Evolutionary conservation across 2,113 vertebrate species (phyloP).

Genomic region (Petrocephalus microphthalmus): DNA sequence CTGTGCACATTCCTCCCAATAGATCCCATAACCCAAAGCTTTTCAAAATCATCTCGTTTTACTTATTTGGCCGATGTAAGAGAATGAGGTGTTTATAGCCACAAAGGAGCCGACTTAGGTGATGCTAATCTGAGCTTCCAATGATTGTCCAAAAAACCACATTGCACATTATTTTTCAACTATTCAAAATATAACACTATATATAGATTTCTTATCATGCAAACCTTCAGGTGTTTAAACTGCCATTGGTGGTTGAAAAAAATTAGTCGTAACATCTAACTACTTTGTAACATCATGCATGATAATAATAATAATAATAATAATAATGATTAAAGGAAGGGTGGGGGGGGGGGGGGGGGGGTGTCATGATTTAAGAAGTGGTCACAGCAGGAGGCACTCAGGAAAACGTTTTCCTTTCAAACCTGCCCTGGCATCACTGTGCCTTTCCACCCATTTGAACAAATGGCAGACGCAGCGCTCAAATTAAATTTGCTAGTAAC

Average conservation of each 20-base stretch:
- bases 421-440: background rate
- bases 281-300: background rate
- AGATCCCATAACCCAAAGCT: background rate
- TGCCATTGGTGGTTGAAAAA: background rate
- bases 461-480: background rate
- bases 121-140: too few species aligned
- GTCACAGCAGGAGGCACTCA: background rate
- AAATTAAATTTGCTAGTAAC: slow-evolving; percentile 9
- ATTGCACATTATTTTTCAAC: too few species aligned
- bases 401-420: background rate
- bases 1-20: background rate
- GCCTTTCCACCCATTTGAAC: background rate
- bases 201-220: too few species aligned
- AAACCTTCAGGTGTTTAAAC: background rate
- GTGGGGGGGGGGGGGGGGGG: background rate
- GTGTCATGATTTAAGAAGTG: background rate
- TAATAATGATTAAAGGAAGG: background rate
- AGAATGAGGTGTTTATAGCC: background rate
- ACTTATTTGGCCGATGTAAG: background rate
- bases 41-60: background rate
- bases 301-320: background rate
- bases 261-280: background rate
- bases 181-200: too few species aligned
- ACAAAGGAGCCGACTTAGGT: background rate
- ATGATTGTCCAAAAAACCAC: too few species aligned